These are phyloP conservation scores for Coelinius sp. DNA, from an alignment of 2,888 invertebrate species.

Conservation along the genomic window DNA sequence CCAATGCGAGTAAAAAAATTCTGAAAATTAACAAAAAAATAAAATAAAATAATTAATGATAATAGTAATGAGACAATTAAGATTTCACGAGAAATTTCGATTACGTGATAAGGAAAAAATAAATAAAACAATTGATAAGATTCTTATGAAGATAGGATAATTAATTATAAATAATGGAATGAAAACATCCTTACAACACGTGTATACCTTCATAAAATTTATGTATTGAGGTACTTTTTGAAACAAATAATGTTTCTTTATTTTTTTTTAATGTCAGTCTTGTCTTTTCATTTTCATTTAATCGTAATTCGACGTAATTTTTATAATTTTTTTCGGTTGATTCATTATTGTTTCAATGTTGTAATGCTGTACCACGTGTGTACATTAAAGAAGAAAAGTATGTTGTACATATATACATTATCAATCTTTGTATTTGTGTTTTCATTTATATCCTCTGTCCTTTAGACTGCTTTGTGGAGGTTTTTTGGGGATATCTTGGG, in stretches of 20 bases:
- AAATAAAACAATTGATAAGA: slow-evolving; percentile 48
- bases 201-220: slow-evolving; percentile 71
- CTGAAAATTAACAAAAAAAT: slow-evolving; percentile 1
- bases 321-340: neutral
- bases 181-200: slow-evolving; percentile 65
- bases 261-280: slow-evolving; percentile 19
- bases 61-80: slow-evolving; percentile 20
- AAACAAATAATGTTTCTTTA: slow-evolving; percentile 48
- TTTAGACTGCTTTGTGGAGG: neutral
- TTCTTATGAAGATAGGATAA: slow-evolving; percentile 66
- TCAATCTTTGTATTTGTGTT: slow-evolving; percentile 8
- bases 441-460: neutral
- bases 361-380: slow-evolving; percentile 33
- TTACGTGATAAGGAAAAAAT: slow-evolving; percentile 40
- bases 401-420: slow-evolving; percentile 34
- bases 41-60: slow-evolving; percentile 3
- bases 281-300: slow-evolving; percentile 9
- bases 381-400: slow-evolving; percentile 25
- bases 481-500: no score
- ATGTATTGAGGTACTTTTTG: slow-evolving; percentile 71
- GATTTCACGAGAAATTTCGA: slow-evolving; percentile 40
- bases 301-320: slow-evolving; percentile 17
- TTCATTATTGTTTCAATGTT: slow-evolving; percentile 29
- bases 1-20: slow-evolving; percentile 50
- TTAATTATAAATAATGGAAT: slow-evolving; percentile 58